Evolutionary conservation across 1,140 invertebrate genomes (phyloP), one percentile per base, ranked within the genome.

Genomic region (Achroia grisella): DNA sequence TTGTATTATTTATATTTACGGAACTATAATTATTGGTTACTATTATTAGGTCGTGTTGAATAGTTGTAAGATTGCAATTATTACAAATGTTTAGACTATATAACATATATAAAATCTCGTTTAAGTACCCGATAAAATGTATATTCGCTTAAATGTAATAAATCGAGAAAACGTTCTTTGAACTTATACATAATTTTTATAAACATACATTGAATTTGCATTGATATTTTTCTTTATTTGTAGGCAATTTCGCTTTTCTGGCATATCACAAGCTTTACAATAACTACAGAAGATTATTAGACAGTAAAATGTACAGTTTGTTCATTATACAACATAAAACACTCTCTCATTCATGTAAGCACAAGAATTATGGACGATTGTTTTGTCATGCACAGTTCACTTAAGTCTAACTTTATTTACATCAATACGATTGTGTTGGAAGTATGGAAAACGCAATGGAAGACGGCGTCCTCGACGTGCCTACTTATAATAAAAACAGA

Each of bases 371-470:
- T 52, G 67, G 65, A 67, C 56, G 61, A 62, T 71, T 23, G 17
- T 23, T 6, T 69, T 82, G 75, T 82, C 78, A 82, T 82, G 75
- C 67, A 61, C 46, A 34, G 52, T 71, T 62, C 54, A 52, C 55
- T 73, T 71, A 48, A 50, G 30, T 63, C 74, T 73, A 70, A 29
- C 34, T 35, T 53, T 64, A 58, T 73, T 57, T 72, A 76, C 62
- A 72, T 30, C 12, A 54, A 36, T 47, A 62, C 58, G 48, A 57
- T 23, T 3, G 17, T 12, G 44, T 57, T 52, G 55, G 71, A 70
- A 70, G 59, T 60, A 75, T 71, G 72, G 64, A 78, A 80, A 78
- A 80, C 73, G 69, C 76, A 57, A 56, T 72, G 81, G 81, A 82
- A 85, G 81, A 85, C 78, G 44, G 66, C 71, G 77, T 77, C 76